Evolutionary conservation across 2,113 vertebrate genomes (phyloP).

Genomic region (Equus quagga): DNA sequence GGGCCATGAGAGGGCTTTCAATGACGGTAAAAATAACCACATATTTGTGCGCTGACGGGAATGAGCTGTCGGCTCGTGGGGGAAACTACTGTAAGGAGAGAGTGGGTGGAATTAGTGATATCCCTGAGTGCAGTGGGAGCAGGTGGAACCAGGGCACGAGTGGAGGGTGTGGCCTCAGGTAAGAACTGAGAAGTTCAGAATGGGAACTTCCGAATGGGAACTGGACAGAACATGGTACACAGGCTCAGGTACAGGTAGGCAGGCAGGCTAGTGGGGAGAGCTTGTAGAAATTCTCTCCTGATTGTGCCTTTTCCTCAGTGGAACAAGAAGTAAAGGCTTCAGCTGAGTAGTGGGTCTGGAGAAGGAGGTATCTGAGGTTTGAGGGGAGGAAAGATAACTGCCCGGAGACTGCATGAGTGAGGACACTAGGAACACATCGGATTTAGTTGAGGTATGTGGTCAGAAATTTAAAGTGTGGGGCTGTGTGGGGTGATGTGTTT

Average conservation of each 20-base stretch:
- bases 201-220: not conserved
- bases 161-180: not conserved
- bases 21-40: not conserved
- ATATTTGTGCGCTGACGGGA: not conserved
- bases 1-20: not conserved
- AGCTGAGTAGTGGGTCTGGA: not conserved
- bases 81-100: not conserved
- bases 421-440: not conserved
- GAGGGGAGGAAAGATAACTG: not conserved
- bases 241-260: not conserved
- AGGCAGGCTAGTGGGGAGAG: not conserved
- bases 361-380: not conserved
- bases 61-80: not conserved
- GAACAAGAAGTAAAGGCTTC: not conserved
- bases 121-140: not conserved
- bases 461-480: not conserved
- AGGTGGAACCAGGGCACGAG: not conserved
- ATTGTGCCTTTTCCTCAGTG: not conserved
- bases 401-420: not conserved
- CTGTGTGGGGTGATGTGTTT: not conserved
- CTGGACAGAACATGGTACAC: not conserved
- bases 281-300: not conserved
- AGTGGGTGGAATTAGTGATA: not conserved
- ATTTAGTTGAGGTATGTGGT: not conserved
- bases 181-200: not conserved